A percentile compares a stretch with the other conserved stretches of the same genome.
These are phyloP conservation scores for Plusia festucae DNA, from an alignment of 2,888 invertebrate genomes.

Conservation along the genomic window DNA sequence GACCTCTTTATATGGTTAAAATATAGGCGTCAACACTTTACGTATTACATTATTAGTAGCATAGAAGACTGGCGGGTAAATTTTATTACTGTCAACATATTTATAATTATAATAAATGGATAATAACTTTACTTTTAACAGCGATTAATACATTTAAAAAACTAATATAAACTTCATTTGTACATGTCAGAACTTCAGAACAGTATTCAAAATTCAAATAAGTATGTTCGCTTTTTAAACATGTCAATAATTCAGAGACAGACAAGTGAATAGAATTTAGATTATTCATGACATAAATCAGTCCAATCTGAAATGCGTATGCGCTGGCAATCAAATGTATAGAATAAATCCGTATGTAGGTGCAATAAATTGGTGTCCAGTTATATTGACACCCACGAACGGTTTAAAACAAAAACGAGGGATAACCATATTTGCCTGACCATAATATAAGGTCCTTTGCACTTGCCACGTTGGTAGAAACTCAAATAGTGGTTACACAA, in stretches of 20 bases:
- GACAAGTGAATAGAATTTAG: slow-evolving; percentile 37
- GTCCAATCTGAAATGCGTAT: slow-evolving; percentile 53
- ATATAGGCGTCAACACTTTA: slow-evolving; percentile 47
- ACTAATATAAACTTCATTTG: slow-evolving; percentile 53
- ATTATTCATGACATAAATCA: slow-evolving; percentile 48
- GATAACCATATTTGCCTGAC: slow-evolving; percentile 81
- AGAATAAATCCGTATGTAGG: slow-evolving; percentile 68
- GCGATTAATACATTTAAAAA: slow-evolving; percentile 41
- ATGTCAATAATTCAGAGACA: slow-evolving; percentile 31
- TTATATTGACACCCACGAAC: slow-evolving; percentile 71
- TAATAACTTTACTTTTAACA: slow-evolving; percentile 54
- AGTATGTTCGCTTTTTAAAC: too few relatives aligned
- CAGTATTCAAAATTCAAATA: slow-evolving; percentile 45
- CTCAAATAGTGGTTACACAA: slow-evolving; percentile 80
- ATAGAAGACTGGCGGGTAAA: slow-evolving; percentile 28
- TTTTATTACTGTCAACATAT: slow-evolving; percentile 55
- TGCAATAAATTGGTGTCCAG: slow-evolving; percentile 66
- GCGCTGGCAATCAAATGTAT: slow-evolving; percentile 54
- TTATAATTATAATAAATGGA: slow-evolving; percentile 54
- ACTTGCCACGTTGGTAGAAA: slow-evolving; percentile 87
- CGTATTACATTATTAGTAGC: slow-evolving; percentile 50
- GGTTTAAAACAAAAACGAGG: slow-evolving; percentile 76
- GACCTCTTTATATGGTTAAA: slow-evolving; percentile 45
- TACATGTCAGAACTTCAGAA: slow-evolving; percentile 59
- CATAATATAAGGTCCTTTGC: slow-evolving; percentile 83